These are phyloP conservation scores for Pachypeltis micranthus DNA, from an alignment of 1,140 invertebrate species.

Conservation along the genomic window DNA sequence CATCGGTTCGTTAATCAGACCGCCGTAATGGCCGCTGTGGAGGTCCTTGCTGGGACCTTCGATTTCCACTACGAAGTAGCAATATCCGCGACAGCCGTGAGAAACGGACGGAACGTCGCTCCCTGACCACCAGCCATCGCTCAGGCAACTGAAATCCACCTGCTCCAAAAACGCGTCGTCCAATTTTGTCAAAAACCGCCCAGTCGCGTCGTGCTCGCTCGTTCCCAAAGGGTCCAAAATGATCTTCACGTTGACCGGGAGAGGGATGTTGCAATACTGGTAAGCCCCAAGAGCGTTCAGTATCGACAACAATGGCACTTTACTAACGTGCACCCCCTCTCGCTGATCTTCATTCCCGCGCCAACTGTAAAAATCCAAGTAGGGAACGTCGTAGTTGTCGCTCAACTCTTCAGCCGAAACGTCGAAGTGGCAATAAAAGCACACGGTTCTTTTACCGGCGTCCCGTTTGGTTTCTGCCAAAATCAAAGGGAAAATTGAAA, in stretches of 20 bases:
- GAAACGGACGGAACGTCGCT: slow-evolving; percentile 51
- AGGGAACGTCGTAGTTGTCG: background rate
- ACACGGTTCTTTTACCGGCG: slow-evolving; percentile 43
- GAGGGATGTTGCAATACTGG: slow-evolving; percentile 35
- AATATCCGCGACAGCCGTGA: slow-evolving; percentile 49
- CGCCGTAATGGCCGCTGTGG: slow-evolving; percentile 50
- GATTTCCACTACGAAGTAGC: slow-evolving; percentile 47
- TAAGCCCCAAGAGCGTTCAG: slow-evolving; percentile 36
- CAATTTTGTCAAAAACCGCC: slow-evolving; percentile 42
- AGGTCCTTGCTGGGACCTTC: slow-evolving; percentile 46
- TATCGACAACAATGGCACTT: slow-evolving; percentile 31
- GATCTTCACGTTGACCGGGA: slow-evolving; percentile 51
- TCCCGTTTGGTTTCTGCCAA: slow-evolving; percentile 44
- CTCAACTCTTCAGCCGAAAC: slow-evolving; percentile 43
- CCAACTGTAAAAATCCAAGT: too few relatives aligned
- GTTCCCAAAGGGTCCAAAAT: slow-evolving; percentile 28
- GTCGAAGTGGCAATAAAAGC: slow-evolving; percentile 56
- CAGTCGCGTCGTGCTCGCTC: background rate
- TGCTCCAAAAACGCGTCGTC: slow-evolving; percentile 37
- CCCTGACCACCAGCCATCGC: slow-evolving; percentile 58
- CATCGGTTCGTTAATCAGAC: slow-evolving; percentile 42
- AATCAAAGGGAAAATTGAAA: slow-evolving; percentile 41
- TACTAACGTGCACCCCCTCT: slow-evolving; percentile 29
- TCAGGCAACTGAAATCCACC: slow-evolving; percentile 49
- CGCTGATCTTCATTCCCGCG: background rate